Evolutionary conservation across 1,140 invertebrate species (phyloP), one percentile per base, ranked within the genome.

Genomic region (Wiebesia pumilae): DNA sequence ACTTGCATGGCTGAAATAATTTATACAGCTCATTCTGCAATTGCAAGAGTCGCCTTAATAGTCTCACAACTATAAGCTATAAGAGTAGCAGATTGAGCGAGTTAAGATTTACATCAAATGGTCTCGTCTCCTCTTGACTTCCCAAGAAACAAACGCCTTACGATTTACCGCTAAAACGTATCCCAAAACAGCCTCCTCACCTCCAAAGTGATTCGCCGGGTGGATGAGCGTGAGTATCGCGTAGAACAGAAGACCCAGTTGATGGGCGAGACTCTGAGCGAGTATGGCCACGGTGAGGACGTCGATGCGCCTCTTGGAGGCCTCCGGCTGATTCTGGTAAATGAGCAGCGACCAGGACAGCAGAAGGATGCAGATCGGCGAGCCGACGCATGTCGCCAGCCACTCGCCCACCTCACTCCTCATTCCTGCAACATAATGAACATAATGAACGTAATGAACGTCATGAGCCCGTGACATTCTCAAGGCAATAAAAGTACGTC

Each of bases 281-380:
- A 94, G 90, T 9, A 95, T 89, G 27, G 94, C 94, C 27, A 95
- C 92, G 27, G 95, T 90, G 58, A 95, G 94, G 35, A 95, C 92
- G 82, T 95, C 95, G 86, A 95, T 93, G n/a, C 94, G 94, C 35
- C 95, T 90, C 91, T 95, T 93, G 83, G 89, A 93, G 38, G 93
- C 90, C 0, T 92, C 90, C 27, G 95, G 93, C 87, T 95, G 94
- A 65, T 94, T 94, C 90, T 95, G 94, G 90, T 95, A 92, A 79
- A 94, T 94, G 87, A 94, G 90, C 33, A 94, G 90, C 0, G 92
- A 92, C 94, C 94, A 94, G 38, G 92, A 92, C n/a, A 94, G 89
- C 81, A 93, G 88, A 67, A 94, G 92, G 83, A 94, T 92, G 86
- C 93, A 93, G 87, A 95, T 92, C 81, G 94, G 94, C 84, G 94